Conservation (phyloP, 2,888 invertebrate genomes). For the Norana najaformis region DNA sequence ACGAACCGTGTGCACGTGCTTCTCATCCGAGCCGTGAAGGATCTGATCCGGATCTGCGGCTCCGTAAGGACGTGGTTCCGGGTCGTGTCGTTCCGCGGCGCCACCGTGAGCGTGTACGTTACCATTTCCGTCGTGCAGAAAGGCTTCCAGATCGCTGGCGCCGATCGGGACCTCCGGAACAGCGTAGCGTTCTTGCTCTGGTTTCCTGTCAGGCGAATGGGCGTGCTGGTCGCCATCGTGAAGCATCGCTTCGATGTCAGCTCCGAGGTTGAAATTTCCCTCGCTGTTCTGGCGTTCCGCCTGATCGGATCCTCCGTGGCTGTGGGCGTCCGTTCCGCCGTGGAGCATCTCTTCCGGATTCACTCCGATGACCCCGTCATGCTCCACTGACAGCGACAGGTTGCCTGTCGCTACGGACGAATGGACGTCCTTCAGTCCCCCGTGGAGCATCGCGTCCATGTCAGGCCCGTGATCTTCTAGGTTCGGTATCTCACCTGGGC, state of each 20-base stretch:
- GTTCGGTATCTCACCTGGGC: neutral
- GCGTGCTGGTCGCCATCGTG: conserved; percentile 3
- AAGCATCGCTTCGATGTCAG: neutral
- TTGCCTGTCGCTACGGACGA: neutral
- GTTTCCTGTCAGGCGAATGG: neutral
- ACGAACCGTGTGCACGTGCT: neutral
- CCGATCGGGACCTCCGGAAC: conserved; percentile 7
- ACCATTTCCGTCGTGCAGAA: neutral
- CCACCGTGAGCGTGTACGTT: neutral
- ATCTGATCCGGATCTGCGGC: neutral
- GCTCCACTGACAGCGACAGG: neutral
- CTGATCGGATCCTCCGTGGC: neutral
- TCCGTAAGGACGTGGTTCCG: neutral
- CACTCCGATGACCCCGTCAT: neutral
- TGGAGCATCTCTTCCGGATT: conserved; percentile 2
- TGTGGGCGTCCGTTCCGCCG: neutral
- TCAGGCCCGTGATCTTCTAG: neutral
- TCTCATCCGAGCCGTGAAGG: neutral
- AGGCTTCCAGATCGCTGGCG: conserved; percentile 6
- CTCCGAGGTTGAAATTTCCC: neutral
- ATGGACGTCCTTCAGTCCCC: neutral
- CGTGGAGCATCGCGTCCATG: neutral
- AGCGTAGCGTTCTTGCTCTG: neutral
- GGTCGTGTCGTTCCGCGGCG: neutral
- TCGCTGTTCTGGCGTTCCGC: neutral